These are phyloP conservation scores for Drosophila bipectinata DNA, from an alignment of 1,140 invertebrate species.

Conservation along the genomic window DNA sequence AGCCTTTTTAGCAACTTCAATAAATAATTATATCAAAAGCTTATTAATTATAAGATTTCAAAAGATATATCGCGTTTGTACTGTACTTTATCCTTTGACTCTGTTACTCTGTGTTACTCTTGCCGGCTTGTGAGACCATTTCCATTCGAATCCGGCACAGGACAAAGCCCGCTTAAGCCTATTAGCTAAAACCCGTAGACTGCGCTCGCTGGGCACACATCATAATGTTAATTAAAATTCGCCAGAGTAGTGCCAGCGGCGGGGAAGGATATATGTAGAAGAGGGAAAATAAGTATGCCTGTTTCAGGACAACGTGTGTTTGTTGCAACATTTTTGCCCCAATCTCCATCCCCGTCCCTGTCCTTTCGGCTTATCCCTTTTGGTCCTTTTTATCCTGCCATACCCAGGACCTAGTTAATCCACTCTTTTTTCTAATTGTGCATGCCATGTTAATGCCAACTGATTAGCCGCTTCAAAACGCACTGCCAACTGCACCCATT, in stretches of 20 bases:
- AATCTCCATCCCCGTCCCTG: background rate
- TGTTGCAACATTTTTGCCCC: slow-evolving; percentile 22
- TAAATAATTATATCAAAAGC: background rate
- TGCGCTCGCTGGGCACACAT: slow-evolving; percentile 40
- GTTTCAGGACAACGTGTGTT: background rate
- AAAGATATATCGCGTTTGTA: background rate
- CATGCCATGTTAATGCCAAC: slow-evolving; percentile 59
- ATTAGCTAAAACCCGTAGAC: slow-evolving; percentile 47
- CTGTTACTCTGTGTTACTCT: slow-evolving; percentile 8
- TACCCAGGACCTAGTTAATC: slow-evolving; percentile 14
- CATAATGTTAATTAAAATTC: slow-evolving; percentile 59
- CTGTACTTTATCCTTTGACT: slow-evolving; percentile 16
- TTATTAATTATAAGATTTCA: background rate
- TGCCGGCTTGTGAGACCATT: slow-evolving; percentile 27
- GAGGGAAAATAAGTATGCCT: background rate
- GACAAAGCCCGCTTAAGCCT: slow-evolving; percentile 51
- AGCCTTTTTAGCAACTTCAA: too few relatives aligned
- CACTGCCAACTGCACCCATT: slow-evolving; percentile 64
- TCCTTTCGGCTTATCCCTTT: slow-evolving; percentile 5
- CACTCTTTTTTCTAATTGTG: slow-evolving; percentile 49
- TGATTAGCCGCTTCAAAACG: slow-evolving; percentile 62
- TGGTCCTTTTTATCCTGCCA: background rate
- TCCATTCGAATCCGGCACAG: slow-evolving; percentile 20
- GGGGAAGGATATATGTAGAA: background rate
- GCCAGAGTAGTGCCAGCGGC: slow-evolving; percentile 11